These are phyloP conservation scores for Apogon talboti DNA, from an alignment of 2,797 vertebrate genomes.

Conservation along the genomic window DNA sequence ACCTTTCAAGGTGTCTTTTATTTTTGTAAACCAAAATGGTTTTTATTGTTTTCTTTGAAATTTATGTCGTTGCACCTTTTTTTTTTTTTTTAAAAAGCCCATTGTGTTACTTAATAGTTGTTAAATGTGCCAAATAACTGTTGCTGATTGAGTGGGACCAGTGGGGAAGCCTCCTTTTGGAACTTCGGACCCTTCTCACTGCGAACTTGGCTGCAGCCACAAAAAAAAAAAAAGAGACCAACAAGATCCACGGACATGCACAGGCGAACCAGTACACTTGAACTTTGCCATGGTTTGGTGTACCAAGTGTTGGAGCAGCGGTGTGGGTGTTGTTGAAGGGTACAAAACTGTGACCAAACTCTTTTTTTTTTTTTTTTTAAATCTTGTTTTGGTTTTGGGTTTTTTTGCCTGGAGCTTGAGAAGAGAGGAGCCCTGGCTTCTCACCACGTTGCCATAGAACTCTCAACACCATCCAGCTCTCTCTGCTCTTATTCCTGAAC, in stretches of 20 bases:
- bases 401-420: slow-evolving; percentile 1
- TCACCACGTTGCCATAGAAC: slow-evolving; percentile 29
- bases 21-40: slow-evolving; percentile 82
- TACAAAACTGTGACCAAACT: slow-evolving; percentile 79
- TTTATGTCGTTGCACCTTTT: slow-evolving; percentile 80
- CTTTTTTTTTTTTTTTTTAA: background rate
- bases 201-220: slow-evolving; percentile 17
- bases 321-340: slow-evolving; percentile 40
- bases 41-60: slow-evolving; percentile 73
- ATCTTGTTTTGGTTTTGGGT: background rate
- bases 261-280: background rate
- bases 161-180: slow-evolving; percentile 54
- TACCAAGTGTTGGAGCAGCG: background rate
- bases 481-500: slow-evolving; percentile 13
- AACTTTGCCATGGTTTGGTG: background rate
- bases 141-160: slow-evolving; percentile 64
- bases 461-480: slow-evolving; percentile 23
- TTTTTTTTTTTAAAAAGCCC: slow-evolving; percentile 61
- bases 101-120: slow-evolving; percentile 75
- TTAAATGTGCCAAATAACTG: slow-evolving; percentile 85
- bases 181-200: slow-evolving; percentile 28
- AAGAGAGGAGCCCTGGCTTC: slow-evolving; percentile 4
- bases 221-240: background rate
- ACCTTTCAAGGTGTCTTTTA: slow-evolving; percentile 75
- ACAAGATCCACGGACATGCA: background rate